Evolutionary conservation across 2,888 invertebrate species (phyloP), one percentile per base, ranked within the genome.

Genomic region (Ectemnius cavifrons): DNA sequence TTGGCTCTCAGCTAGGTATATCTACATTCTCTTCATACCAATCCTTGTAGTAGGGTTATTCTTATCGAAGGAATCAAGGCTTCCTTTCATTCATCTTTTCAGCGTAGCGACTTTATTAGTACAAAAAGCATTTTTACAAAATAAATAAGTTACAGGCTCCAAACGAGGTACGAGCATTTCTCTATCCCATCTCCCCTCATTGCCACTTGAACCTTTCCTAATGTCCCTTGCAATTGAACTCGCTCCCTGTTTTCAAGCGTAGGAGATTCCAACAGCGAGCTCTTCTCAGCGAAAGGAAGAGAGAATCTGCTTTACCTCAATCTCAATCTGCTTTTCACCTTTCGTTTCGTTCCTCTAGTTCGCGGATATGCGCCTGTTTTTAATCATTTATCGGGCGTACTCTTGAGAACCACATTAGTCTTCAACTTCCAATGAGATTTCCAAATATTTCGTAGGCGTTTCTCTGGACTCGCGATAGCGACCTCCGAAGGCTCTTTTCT

Each of bases 71-170:
- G 68, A 65, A 23, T 0, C 8, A 0, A 6, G 5, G 18, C 23
- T 49, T 47, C 52, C 14, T n/a, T 37, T 27, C 65, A 45, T 14
- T 45, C 62, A 70, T 13, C 68, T 84, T 81, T 82, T 79, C 67
- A 83, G 79, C 79, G 61, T 83, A 87, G 82, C 89, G 83, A 83
- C 82, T 90, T 90, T 90, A 89, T 90, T 90, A 89, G 89, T 90
- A 91, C 81, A 90, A 91, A 90, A 89, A 87, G 89, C 88, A 82
- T 88, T 77, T 89, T 87, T 89, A 90, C 87, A 90, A 85, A 90
- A 90, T 91, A 91, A 91, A 91, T 91, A 90, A 90, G 86, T 89
- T 88, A 89, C 85, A 87, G 82, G 83, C 82, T 84, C 78, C 80
- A 80, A 82, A 81, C 57, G 73, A 77, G 82, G 81, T 81, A 78